Percentiles rank a stretch among this genome's conserved stretches.
These are phyloP conservation scores for Taeniopygia guttata DNA, from an alignment of 2,797 vertebrate genomes.

Conservation along the genomic window DNA sequence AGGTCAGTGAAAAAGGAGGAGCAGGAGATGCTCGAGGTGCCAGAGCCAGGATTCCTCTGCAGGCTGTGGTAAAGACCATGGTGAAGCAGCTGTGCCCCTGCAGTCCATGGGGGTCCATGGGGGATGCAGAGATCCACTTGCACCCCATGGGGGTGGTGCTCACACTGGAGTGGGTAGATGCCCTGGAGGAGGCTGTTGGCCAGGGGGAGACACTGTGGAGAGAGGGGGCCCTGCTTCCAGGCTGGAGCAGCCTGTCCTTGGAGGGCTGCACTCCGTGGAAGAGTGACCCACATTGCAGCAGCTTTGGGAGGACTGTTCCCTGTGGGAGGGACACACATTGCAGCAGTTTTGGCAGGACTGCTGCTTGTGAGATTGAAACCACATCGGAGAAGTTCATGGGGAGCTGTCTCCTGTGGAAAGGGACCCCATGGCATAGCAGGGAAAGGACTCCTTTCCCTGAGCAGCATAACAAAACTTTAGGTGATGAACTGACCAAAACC, in stretches of 20 bases:
- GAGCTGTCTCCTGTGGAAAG: background rate
- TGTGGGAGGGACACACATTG: fast-evolving
- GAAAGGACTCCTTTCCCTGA: background rate
- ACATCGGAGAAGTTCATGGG: fast-evolving
- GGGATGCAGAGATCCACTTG: background rate
- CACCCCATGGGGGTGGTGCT: fast-evolving
- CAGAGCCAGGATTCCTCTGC: fast-evolving
- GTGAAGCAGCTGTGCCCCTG: background rate
- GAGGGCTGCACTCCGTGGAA: fast-evolving
- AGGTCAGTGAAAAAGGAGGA: background rate
- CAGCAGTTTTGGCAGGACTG: background rate
- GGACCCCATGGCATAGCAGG: fast-evolving
- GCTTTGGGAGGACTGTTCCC: background rate
- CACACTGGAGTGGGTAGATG: fast-evolving
- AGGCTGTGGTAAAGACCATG: fast-evolving
- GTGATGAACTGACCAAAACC: background rate
- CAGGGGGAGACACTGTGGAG: fast-evolving
- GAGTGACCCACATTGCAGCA: fast-evolving
- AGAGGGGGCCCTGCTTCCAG: fast-evolving
- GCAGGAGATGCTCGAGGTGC: fast-evolving
- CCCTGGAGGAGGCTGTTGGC: background rate
- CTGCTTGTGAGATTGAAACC: background rate
- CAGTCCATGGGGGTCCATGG: fast-evolving
- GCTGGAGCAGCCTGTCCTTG: background rate
- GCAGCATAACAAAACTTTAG: background rate